Conservation (phyloP, 2,113 vertebrate species). For the Rhipidura dahli region DNA sequence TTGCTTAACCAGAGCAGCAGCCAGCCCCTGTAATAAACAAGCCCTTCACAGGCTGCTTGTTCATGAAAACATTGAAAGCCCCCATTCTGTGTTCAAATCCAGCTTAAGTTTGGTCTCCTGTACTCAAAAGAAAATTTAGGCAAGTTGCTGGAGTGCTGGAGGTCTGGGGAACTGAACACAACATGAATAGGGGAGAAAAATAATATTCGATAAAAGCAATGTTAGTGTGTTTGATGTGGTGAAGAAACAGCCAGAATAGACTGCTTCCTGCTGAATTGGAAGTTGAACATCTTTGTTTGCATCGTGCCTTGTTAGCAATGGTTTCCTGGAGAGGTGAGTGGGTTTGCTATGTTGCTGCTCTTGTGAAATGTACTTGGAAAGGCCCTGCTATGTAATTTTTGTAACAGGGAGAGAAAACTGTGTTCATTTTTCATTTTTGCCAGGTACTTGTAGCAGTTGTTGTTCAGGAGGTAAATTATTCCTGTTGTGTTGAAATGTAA, state of each 20-base stretch:
- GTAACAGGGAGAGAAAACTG: not conserved
- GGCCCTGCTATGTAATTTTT: rapidly evolving
- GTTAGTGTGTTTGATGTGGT: not conserved
- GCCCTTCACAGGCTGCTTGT: not conserved
- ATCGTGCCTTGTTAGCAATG: not conserved
- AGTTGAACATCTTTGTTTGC: not conserved
- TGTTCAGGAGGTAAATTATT: not conserved
- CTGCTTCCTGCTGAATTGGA: not conserved
- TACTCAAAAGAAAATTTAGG: not conserved
- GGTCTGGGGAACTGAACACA: not conserved
- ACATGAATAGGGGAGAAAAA: not conserved
- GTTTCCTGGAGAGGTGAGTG: not conserved
- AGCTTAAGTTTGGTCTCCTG: not conserved
- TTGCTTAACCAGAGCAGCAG: not conserved
- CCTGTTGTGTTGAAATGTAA: constrained; percentile 11
- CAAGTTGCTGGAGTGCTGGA: not conserved
- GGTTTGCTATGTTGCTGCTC: not conserved
- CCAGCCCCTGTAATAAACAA: not conserved
- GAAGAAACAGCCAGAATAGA: not conserved
- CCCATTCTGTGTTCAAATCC: not conserved
- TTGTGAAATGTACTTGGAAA: not conserved
- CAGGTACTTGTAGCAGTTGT: not conserved
- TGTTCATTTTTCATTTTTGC: not conserved
- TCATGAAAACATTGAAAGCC: not conserved
- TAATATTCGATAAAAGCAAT: not conserved